These are phyloP conservation scores for Eristalinus aeneus DNA, from an alignment of 2,888 invertebrate genomes.

Conservation along the genomic window DNA sequence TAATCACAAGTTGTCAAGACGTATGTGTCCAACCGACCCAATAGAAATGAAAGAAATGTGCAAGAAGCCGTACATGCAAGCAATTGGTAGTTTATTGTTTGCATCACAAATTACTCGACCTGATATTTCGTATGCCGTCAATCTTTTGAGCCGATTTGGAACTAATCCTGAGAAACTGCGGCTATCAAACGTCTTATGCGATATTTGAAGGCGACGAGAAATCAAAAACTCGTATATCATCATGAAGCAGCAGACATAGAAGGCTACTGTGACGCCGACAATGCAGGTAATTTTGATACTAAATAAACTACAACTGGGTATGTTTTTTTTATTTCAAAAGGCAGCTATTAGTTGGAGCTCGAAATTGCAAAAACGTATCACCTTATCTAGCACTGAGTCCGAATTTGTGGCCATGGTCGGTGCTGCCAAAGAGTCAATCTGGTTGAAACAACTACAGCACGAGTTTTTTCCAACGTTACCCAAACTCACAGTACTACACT, in stretches of 20 bases:
- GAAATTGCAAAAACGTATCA: conserved; percentile 58
- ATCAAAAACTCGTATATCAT: not conserved
- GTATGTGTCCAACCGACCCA: conserved; percentile 55
- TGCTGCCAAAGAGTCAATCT: conserved; percentile 65
- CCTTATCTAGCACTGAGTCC: conserved; percentile 64
- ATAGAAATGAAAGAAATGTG: conserved; percentile 53
- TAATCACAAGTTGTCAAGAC: conserved; percentile 39
- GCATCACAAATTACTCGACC: conserved; percentile 61
- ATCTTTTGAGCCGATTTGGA: conserved; percentile 38
- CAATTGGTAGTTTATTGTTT: conserved; percentile 51
- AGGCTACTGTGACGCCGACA: conserved; percentile 60
- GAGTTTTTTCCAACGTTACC: conserved; percentile 30
- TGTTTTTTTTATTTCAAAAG: conserved; percentile 31
- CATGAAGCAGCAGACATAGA: not conserved
- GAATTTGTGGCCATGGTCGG: conserved; percentile 67
- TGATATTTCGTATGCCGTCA: conserved; percentile 41
- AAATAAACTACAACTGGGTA: conserved; percentile 39
- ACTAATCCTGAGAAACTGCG: conserved; percentile 52
- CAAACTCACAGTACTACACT: conserved; percentile 23
- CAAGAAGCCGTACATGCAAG: conserved; percentile 60
- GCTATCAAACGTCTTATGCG: conserved; percentile 60
- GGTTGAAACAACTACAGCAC: conserved; percentile 43
- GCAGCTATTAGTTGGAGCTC: conserved; percentile 62
- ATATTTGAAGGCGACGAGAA: conserved; percentile 51
- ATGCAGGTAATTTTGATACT: conserved; percentile 39